phyloP scores from a whole-genome alignment of 2,888 invertebrate species.

The Mesopsocus fuscifrons region DNA sequence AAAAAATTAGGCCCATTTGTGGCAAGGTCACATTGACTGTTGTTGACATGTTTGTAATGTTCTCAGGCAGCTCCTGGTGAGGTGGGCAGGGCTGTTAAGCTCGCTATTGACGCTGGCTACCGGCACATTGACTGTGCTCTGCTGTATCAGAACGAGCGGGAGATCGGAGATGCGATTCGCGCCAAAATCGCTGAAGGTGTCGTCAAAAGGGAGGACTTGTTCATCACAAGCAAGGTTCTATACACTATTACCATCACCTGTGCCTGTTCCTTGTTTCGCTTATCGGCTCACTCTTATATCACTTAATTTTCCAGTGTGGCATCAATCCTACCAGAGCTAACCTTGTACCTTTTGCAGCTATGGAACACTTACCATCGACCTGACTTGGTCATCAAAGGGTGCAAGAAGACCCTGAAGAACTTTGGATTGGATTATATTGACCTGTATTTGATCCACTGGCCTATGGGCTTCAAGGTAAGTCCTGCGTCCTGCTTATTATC shows the following conservation, averaged over 20 bases:
- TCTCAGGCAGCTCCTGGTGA: conserved; percentile 47
- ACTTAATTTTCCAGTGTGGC: too few relatives aligned
- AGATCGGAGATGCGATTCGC: conserved; percentile 42
- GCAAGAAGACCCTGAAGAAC: conserved; percentile 45
- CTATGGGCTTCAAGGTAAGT: conserved; percentile 57
- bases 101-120: conserved; percentile 58
- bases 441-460: conserved; percentile 85
- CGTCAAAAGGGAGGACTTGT: conserved; percentile 48
- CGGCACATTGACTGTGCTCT: conserved; percentile 56
- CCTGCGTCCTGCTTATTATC: too few relatives aligned
- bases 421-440: conserved; percentile 63
- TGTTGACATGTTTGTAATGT: too few relatives aligned
- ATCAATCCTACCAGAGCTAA: too few relatives aligned
- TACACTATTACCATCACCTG: too few relatives aligned
- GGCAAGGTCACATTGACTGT: too few relatives aligned
- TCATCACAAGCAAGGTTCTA: conserved; percentile 51
- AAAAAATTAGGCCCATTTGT: too few relatives aligned
- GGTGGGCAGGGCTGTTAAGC: conserved; percentile 41
- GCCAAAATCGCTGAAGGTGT: conserved; percentile 42
- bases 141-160: conserved; percentile 48
- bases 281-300: too few relatives aligned
- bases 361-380: conserved; percentile 80
- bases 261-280: too few relatives aligned
- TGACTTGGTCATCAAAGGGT: conserved; percentile 50
- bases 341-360: conserved; percentile 24